phyloP scores from a whole-genome alignment of 2,797 vertebrate species.

The Neoniphon sammara region DNA sequence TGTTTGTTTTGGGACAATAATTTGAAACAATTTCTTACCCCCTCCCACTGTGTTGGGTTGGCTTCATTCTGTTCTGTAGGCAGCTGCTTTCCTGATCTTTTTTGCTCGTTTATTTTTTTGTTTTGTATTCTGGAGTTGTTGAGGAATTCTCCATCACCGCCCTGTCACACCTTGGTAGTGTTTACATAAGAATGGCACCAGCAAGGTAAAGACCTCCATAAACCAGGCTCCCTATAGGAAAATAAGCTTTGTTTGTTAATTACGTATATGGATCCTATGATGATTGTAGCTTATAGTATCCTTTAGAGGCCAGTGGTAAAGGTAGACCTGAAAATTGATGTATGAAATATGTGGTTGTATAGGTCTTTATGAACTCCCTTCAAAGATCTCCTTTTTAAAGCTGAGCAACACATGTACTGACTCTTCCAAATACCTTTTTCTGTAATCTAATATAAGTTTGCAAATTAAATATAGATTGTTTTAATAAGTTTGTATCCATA shows the following conservation, averaged over 20 bases:
- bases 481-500: slow-evolving; percentile 91
- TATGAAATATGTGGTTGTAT: slow-evolving; percentile 81
- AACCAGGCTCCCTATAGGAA: slow-evolving; percentile 81
- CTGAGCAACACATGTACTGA: slow-evolving; percentile 89
- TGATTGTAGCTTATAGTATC: slow-evolving; percentile 83
- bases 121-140: slow-evolving; percentile 88
- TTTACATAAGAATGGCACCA: slow-evolving; percentile 82
- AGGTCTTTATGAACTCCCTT: slow-evolving; percentile 86
- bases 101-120: slow-evolving; percentile 66
- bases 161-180: slow-evolving; percentile 79
- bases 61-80: slow-evolving; percentile 88
- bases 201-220: slow-evolving; percentile 80
- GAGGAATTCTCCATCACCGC: slow-evolving; percentile 85
- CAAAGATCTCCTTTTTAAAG: slow-evolving; percentile 93
- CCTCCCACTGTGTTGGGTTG: slow-evolving; percentile 81
- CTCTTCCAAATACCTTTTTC: slow-evolving; percentile 93
- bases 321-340: slow-evolving; percentile 79
- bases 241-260: slow-evolving; percentile 82
- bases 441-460: slow-evolving; percentile 99
- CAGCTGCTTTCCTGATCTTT: slow-evolving; percentile 85
- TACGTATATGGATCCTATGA: slow-evolving; percentile 74
- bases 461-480: slow-evolving; percentile 99
- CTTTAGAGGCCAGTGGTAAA: slow-evolving; percentile 83
- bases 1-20: slow-evolving; percentile 80
- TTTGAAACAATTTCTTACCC: slow-evolving; percentile 80